phyloP scores from a whole-genome alignment of 2,888 invertebrate genomes.

The Machimus rusticus region DNA sequence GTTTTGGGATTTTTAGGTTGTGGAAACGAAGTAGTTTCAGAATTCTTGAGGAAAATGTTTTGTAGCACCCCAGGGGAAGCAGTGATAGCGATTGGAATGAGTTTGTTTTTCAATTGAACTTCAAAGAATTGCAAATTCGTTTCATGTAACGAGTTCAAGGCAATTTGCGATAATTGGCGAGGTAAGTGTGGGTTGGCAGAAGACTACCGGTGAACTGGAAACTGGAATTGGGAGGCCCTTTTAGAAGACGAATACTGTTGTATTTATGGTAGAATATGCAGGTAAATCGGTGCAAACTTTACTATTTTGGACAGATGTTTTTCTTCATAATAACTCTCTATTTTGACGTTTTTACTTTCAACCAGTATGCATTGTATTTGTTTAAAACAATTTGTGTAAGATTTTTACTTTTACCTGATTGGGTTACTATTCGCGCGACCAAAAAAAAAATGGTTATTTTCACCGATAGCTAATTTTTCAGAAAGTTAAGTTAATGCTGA shows the following conservation, averaged over 20 bases:
- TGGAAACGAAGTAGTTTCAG: neutral
- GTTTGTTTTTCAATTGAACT: neutral
- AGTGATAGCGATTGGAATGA: neutral
- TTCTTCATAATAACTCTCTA: too few relatives aligned
- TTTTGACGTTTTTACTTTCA: too few relatives aligned
- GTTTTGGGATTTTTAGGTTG: neutral
- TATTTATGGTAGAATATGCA: too few relatives aligned
- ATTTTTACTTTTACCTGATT: too few relatives aligned
- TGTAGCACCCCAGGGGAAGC: neutral
- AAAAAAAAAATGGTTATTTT: too few relatives aligned
- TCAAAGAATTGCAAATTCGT: neutral
- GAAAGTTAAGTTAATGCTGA: too few relatives aligned
- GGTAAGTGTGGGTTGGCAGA: neutral
- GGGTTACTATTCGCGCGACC: too few relatives aligned
- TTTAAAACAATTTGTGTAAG: too few relatives aligned
- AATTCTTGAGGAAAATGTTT: neutral
- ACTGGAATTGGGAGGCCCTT: neutral
- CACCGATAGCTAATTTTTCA: too few relatives aligned
- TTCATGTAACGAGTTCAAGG: neutral
- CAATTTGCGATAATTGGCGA: neutral
- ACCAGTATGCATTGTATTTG: too few relatives aligned
- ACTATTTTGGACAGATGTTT: too few relatives aligned
- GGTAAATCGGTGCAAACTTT: too few relatives aligned
- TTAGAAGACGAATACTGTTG: neutral
- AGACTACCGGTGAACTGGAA: neutral